phyloP scores from a whole-genome alignment of 2,888 invertebrate genomes.

The Heliconius sara region DNA sequence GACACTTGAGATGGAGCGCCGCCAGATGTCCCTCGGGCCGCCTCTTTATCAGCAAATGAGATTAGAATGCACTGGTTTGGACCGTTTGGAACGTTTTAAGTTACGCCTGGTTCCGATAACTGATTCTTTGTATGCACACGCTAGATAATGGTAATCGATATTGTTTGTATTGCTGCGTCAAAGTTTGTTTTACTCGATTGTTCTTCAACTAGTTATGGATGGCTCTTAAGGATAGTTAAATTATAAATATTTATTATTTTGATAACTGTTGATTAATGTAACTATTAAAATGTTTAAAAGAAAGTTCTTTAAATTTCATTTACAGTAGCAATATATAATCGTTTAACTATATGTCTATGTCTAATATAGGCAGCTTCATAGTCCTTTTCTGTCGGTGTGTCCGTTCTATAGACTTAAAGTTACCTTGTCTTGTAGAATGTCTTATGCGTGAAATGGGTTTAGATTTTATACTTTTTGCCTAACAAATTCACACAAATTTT shows the following conservation, averaged over 20 bases:
- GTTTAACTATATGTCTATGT: background rate
- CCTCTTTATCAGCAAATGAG: conserved; percentile 63
- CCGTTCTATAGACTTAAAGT: too few species aligned
- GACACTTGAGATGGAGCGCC: conserved; percentile 63
- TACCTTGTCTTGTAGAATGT: too few species aligned
- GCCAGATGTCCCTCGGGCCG: conserved; percentile 69
- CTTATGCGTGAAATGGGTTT: too few species aligned
- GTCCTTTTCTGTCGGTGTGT: too few species aligned
- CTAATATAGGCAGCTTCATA: too few species aligned
- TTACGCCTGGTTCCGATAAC: conserved; percentile 60
- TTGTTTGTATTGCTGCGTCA: conserved; percentile 37
- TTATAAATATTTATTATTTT: conserved; percentile 1
- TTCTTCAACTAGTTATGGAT: conserved; percentile 29
- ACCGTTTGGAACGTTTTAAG: conserved; percentile 57
- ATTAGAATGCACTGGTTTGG: conserved; percentile 68
- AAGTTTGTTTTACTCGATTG: conserved; percentile 21
- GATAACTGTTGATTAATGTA: background rate
- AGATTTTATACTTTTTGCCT: too few species aligned
- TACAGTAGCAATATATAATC: background rate
- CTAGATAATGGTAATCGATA: conserved; percentile 47
- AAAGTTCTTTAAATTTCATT: background rate
- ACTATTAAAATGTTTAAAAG: background rate
- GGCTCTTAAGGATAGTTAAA: conserved; percentile 13
- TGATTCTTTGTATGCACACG: conserved; percentile 52
- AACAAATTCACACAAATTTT: too few species aligned